A percentile compares a stretch with the other conserved stretches of the same genome.
Conservation (phyloP, 2,797 vertebrate species). For the Cuculus canorus region DNA sequence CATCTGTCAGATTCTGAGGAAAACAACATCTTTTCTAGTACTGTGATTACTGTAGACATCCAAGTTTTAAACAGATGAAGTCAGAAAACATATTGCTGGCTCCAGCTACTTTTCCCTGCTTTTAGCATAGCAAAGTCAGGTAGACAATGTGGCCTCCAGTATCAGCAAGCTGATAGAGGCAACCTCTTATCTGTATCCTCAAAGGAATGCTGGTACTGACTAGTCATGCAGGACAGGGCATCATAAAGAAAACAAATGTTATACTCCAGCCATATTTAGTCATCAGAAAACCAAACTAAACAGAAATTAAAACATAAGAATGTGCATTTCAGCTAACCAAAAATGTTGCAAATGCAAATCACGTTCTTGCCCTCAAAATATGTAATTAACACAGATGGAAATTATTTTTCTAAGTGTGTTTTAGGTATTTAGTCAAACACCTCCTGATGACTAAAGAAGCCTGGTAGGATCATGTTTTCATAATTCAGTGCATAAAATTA, state of each 20-base stretch:
- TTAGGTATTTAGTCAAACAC: background rate
- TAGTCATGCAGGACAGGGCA: background rate
- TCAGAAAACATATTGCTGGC: background rate
- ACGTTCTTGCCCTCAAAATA: background rate
- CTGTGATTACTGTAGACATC: background rate
- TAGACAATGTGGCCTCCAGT: background rate
- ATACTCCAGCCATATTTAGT: conserved; percentile 21
- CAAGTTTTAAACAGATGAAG: background rate
- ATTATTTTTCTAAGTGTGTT: background rate
- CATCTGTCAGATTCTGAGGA: background rate
- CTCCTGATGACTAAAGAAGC: background rate
- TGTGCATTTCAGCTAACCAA: background rate
- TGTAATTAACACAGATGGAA: background rate
- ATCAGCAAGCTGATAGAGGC: background rate
- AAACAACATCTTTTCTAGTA: background rate
- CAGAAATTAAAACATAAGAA: background rate
- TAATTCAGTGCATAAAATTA: background rate
- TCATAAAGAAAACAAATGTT: conserved; percentile 41
- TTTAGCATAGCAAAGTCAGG: background rate
- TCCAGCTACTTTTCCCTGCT: background rate
- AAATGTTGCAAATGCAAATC: background rate
- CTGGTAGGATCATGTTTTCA: background rate
- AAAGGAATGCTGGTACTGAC: background rate
- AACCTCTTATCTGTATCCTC: conserved; percentile 4
- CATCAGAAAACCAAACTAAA: background rate